Evolutionary conservation across 2,113 vertebrate species (phyloP).

Genomic region (Crotophaga sulcirostris): DNA sequence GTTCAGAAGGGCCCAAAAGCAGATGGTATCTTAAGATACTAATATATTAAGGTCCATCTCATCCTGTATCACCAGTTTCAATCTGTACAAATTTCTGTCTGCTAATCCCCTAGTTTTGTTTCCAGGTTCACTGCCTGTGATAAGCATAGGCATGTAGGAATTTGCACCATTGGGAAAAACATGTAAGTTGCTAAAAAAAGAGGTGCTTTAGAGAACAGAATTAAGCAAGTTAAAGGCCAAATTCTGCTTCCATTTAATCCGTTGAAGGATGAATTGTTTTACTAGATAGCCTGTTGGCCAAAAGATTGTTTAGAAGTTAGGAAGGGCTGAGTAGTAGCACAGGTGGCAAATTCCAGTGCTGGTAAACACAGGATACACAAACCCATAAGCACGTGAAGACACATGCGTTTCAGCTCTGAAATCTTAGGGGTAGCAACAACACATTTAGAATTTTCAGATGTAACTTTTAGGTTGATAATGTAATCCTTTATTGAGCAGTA

Average conservation of each 20-base stretch:
- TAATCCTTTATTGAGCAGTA: background rate
- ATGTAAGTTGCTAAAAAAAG: background rate
- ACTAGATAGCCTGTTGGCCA: background rate
- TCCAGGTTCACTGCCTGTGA: background rate
- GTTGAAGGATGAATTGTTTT: background rate
- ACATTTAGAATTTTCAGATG: background rate
- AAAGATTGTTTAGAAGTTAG: background rate
- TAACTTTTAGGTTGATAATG: background rate
- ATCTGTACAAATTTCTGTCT: background rate
- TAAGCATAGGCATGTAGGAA: background rate
- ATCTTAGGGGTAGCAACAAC: background rate
- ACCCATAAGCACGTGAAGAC: background rate
- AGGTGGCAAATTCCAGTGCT: background rate
- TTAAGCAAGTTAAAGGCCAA: background rate
- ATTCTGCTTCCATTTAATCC: background rate
- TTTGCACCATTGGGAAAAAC: background rate
- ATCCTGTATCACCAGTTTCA: background rate
- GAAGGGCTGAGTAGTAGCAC: background rate
- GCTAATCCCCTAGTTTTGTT: background rate
- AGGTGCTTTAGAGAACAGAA: background rate
- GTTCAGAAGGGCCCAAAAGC: background rate
- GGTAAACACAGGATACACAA: background rate
- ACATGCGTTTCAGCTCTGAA: background rate
- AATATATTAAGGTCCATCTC: background rate
- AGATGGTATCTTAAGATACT: background rate